phyloP scores from a whole-genome alignment of 92 coral and sea anemone genomes.

The Palythoa grandis region DNA sequence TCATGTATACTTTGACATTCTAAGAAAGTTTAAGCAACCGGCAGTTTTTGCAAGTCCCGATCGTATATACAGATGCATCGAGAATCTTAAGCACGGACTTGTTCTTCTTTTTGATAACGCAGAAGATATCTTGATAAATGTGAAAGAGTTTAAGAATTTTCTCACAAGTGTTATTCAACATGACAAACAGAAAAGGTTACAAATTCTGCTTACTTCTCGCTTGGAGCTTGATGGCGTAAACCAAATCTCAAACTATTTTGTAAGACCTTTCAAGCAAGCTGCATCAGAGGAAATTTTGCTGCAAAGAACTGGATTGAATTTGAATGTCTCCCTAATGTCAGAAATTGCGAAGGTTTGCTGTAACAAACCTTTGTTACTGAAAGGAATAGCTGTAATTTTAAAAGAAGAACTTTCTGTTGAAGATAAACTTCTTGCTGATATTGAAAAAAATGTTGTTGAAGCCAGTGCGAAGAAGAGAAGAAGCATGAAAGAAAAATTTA shows the following conservation, averaged over 20 bases:
- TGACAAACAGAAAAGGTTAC: slow-evolving; percentile 35
- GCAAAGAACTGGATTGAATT: neutral
- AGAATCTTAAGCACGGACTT: slow-evolving; percentile 27
- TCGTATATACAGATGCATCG: slow-evolving; percentile 29
- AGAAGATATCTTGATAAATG: neutral
- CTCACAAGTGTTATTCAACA: slow-evolving; percentile 23
- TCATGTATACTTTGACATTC: slow-evolving; percentile 40
- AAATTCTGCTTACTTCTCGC: slow-evolving; percentile 63
- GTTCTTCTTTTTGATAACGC: slow-evolving; percentile 14
- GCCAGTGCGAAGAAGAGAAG: neutral
- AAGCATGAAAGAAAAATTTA: neutral
- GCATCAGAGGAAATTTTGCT: slow-evolving; percentile 38
- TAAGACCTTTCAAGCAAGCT: slow-evolving; percentile 52
- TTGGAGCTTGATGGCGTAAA: slow-evolving; percentile 26
- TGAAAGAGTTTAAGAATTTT: neutral
- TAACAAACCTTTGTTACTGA: slow-evolving; percentile 62
- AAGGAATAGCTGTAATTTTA: slow-evolving; percentile 50
- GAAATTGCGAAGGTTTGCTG: slow-evolving; percentile 41
- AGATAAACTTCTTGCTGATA: slow-evolving; percentile 35
- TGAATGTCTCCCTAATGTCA: neutral
- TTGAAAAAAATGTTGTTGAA: slow-evolving; percentile 27
- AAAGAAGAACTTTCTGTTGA: slow-evolving; percentile 52
- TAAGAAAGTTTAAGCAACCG: slow-evolving; percentile 35
- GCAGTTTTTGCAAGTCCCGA: neutral
- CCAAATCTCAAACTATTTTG: slow-evolving; percentile 41